Conservation (phyloP, 2,888 invertebrate species). For the Ochlodes sylvanus region DNA sequence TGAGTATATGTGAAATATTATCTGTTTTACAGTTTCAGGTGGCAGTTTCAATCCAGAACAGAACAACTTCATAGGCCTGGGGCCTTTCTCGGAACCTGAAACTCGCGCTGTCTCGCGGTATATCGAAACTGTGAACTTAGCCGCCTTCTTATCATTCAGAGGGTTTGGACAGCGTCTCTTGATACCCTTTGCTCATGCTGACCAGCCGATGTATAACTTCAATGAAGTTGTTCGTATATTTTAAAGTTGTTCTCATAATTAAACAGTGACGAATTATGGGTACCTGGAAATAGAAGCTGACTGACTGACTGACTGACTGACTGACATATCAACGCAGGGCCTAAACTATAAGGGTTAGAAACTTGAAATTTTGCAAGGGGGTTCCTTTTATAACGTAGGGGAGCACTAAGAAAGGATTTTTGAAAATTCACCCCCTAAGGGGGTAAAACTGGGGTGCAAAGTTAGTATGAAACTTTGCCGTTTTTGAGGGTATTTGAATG, state of each 20-base stretch:
- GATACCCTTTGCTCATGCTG: conserved; percentile 84
- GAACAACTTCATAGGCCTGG: conserved; percentile 78
- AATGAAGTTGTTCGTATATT: conserved; percentile 62
- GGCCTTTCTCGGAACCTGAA: conserved; percentile 85
- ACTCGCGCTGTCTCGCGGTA: conserved; percentile 75
- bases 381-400: too few species aligned
- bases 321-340: too few species aligned
- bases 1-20: neutral
- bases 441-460: too few species aligned
- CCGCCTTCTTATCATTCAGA: conserved; percentile 86
- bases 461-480: too few species aligned
- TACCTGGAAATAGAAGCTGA: too few species aligned
- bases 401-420: too few species aligned
- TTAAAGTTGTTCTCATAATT: neutral
- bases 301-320: too few species aligned
- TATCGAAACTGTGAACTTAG: conserved; percentile 67
- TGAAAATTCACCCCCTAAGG: too few species aligned
- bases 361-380: too few species aligned
- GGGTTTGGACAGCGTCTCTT: conserved; percentile 87
- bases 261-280: too few species aligned
- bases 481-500: too few species aligned
- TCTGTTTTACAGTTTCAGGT: conserved; percentile 70
- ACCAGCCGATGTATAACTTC: conserved; percentile 73
- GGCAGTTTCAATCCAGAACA: conserved; percentile 69
- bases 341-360: too few species aligned